Percentiles rank a stretch among this genome's conserved stretches.
Evolutionary conservation across 2,113 vertebrate species (phyloP).

Genomic region (Lethenteron reissneri): DNA sequence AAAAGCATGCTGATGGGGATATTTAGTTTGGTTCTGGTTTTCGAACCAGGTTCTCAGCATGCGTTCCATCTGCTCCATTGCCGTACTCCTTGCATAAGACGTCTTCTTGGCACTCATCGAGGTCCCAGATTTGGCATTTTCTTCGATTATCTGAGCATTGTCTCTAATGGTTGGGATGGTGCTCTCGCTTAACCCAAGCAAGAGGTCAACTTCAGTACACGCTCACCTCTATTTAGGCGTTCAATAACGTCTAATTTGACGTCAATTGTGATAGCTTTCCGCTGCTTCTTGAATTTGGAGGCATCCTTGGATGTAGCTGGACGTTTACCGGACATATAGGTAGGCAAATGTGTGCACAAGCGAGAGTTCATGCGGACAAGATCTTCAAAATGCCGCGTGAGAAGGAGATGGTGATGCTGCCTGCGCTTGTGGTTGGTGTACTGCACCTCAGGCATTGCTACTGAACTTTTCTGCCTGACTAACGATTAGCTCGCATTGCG

Average conservation of each 20-base stretch:
- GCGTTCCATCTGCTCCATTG: constrained; percentile 1
- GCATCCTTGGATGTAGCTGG: not conserved
- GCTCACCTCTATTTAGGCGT: not conserved
- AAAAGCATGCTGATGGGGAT: not conserved
- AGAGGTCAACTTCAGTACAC: not conserved
- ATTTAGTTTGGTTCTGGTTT: constrained; percentile 1
- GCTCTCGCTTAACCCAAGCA: not conserved
- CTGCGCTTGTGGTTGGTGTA: not conserved
- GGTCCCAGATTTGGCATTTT: constrained; percentile 1
- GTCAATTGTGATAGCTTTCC: no score
- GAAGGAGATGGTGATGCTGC: constrained; percentile 3
- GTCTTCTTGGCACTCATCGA: not conserved
- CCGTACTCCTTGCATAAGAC: constrained; percentile 1
- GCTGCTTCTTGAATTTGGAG: not conserved
- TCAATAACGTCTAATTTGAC: no score
- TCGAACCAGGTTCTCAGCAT: not conserved
- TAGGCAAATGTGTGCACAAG: constrained; percentile 5
- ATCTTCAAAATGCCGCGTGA: constrained; percentile 2
- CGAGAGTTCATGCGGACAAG: not conserved
- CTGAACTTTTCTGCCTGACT: no score
- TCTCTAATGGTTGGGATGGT: constrained; percentile 2
- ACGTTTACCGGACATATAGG: not conserved
- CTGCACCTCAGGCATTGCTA: no score
- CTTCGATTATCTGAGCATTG: not conserved
- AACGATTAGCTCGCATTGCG: no score